Evolutionary conservation across 2,797 vertebrate genomes (phyloP).

Genomic region (Gadopsis bispinosus): DNA sequence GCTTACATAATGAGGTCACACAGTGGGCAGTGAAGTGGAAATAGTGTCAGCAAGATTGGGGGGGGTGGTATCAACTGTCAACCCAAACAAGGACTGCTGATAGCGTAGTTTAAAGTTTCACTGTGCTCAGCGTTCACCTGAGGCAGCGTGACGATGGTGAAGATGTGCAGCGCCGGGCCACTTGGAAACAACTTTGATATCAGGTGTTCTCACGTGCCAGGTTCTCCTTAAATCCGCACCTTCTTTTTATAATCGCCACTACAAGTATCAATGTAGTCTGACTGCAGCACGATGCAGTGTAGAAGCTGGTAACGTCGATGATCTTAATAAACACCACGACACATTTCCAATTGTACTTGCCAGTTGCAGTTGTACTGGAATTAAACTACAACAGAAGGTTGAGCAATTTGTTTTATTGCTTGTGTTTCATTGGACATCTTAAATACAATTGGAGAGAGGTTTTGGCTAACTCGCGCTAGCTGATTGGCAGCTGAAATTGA

Average conservation of each 20-base stretch:
- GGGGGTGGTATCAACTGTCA: conserved; percentile 31
- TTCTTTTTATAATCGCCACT: neutral
- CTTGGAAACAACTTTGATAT: neutral
- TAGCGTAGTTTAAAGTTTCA: conserved; percentile 19
- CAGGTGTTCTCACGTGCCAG: neutral
- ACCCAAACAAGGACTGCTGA: conserved; percentile 29
- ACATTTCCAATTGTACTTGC: neutral
- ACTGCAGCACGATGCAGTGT: neutral
- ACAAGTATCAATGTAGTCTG: neutral
- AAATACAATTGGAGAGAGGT: neutral
- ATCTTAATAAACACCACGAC: neutral
- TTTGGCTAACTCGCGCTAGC: conserved; percentile 1
- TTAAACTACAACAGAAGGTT: conserved; percentile 4
- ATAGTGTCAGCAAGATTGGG: conserved; percentile 23
- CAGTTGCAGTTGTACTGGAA: conserved; percentile 7
- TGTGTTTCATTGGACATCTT: conserved; percentile 16
- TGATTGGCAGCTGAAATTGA: neutral
- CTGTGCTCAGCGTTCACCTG: neutral
- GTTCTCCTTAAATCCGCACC: neutral
- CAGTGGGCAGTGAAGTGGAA: conserved; percentile 47
- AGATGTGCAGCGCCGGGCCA: neutral
- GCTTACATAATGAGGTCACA: conserved; percentile 61
- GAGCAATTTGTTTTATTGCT: neutral
- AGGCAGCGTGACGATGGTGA: neutral
- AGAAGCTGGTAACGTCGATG: neutral